These are phyloP conservation scores for Sclerurus mexicanus DNA, from an alignment of 2,113 vertebrate genomes.

Conservation along the genomic window DNA sequence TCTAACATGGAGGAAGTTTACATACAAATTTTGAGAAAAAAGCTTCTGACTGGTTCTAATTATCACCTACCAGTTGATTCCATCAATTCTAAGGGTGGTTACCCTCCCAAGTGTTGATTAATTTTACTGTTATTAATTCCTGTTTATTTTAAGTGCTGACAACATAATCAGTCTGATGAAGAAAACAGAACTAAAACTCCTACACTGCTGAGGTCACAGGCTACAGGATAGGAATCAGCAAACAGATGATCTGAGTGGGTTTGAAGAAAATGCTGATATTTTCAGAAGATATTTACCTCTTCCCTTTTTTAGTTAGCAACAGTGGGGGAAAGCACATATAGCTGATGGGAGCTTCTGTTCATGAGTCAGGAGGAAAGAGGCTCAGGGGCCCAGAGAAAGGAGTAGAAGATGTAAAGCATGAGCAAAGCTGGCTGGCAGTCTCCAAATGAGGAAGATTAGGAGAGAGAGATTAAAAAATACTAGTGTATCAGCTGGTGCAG, in stretches of 20 bases:
- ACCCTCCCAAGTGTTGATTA: neutral
- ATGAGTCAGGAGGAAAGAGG: neutral
- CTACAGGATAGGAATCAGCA: conserved; percentile 24
- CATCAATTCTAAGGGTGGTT: conserved; percentile 1
- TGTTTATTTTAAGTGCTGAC: conserved; percentile 51
- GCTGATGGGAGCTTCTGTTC: neutral
- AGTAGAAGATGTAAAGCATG: neutral
- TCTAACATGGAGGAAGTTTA: neutral
- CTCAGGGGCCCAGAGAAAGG: neutral
- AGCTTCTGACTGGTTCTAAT: conserved; percentile 35
- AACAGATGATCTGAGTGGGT: neutral
- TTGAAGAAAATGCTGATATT: conserved; percentile 49
- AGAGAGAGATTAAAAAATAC: neutral
- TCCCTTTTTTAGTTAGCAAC: conserved; percentile 1
- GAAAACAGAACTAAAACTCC: conserved; percentile 51
- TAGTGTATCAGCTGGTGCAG: neutral
- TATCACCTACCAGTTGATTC: conserved; percentile 30
- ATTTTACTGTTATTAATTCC: conserved; percentile 56
- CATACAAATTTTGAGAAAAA: conserved; percentile 7
- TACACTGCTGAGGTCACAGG: neutral
- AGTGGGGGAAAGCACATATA: neutral
- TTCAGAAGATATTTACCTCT: conserved; percentile 32
- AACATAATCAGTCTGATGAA: conserved; percentile 25
- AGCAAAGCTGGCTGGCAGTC: neutral
- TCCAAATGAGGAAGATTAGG: neutral